Base-by-base conservation (phyloP, 2,113 vertebrate genomes). In the Triplophysa tibetana region DNA sequence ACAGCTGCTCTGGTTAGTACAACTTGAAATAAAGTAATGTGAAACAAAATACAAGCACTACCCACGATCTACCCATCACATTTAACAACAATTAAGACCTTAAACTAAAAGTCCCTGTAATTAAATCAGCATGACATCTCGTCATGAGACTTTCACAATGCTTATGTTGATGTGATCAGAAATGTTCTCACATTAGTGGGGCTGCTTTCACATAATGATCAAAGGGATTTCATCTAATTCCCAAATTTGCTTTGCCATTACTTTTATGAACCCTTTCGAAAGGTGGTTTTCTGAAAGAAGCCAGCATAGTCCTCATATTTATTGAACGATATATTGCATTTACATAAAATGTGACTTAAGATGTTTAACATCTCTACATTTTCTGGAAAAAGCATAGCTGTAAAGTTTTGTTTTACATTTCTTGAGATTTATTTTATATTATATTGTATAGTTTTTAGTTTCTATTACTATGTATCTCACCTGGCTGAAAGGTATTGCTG, bases 181-280 rank as follows among this genome's bases (percentile, higher is more conserved):
- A 48, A 48, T 52, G 17, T 19, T 56, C 11, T 33, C 29, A 0
- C 19, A 13, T 19, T 52, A 70, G 21, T 70, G 19, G 11, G 50
- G 69, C 29, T 23, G n/a, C 10, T 60, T 60, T 73, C 70, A 73
- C 70, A 16, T 60, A 60, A 73, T 8, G 29, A 23, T 73, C 26
- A 73, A 60, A 60, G 70, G 23, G n/a, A 61, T 60, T 73, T 60
- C 33, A 41, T 33, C 11, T 7, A 26, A 70, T 29, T 70, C 50
- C 10, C 21, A 24, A 19, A 33, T 14, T 21, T 14, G 4, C 26
- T 52, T n/a, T 56, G 10, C 11, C 24, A 41, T 72, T 73, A 73
- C 33, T 41, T 13, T 70, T 24, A 38, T 38, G 33, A 38, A 38
- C 33, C 6, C 33, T 38, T 38, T 38, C 6, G 33, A 38, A 38